Evolutionary conservation across 2,888 invertebrate species (phyloP), one percentile per base, ranked within the genome.

Genomic region (Caenorhabditis wallacei): DNA sequence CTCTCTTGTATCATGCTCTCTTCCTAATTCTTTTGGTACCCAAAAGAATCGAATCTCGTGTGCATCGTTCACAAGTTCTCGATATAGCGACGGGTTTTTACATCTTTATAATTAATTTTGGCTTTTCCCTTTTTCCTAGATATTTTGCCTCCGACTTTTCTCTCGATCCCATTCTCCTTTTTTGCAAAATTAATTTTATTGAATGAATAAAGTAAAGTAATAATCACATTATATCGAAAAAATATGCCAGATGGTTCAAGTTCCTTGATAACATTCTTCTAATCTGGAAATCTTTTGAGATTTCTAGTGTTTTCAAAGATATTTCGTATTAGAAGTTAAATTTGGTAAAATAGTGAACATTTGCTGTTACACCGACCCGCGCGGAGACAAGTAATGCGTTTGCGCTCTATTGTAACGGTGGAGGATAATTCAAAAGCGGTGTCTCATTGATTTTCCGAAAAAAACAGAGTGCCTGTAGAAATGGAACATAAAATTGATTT

Each of bases 11-110:
- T 57, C 13, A 66, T 72, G 75, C 64, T 56, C 48, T 57, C 59
- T 57, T 57, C 66, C 53, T 51, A 22, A 26, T 46, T 24, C 43
- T 64, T 48, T 48, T 40, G 64, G 63, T 57, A 64, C 80, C 56
- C 70, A 46, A 64, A 64, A 51, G 63, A 57, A 64, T 66, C 66
- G 66, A 75, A 66, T 75, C 75, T 75, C 75, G 75, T 75, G 74
- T 74, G 37, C 66, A 53, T 59, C 56, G 57, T 56, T 59, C 70
- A 79, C 69, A 70, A 80, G 72, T 68, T 80, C 80, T 75, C 75
- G 75, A 75, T 80, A 35, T 57, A 80, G 80, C 80, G 80, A 80
- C 80, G 80, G 80, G 80, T 80, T 74, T 37, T 51, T 59, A 61
- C 72, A 74, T 68, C 57, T 26, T 61, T 53, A 48, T 53, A 30